Evolutionary conservation across 1,140 invertebrate species (phyloP).

Genomic region (Diorhabda carinulata): DNA sequence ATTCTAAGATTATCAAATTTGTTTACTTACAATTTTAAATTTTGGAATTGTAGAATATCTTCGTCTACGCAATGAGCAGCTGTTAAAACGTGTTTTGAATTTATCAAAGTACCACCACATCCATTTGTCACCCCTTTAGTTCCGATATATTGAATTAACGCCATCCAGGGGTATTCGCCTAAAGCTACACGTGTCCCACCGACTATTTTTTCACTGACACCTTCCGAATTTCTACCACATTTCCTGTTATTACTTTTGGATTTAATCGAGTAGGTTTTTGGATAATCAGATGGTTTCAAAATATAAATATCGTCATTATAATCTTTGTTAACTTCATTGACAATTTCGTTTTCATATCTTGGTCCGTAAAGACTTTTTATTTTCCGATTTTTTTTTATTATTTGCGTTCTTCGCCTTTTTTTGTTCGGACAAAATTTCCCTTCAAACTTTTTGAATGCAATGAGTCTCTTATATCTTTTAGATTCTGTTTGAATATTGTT

Average conservation of each 20-base stretch:
- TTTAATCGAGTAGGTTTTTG: neutral
- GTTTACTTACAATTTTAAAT: slow-evolving; percentile 7
- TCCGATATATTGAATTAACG: slow-evolving; percentile 51
- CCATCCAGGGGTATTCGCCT: slow-evolving; percentile 56
- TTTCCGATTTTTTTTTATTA: too few species aligned
- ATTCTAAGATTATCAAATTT: neutral
- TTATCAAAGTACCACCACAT: slow-evolving; percentile 62
- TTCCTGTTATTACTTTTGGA: neutral
- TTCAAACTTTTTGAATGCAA: too few species aligned
- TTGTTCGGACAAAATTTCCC: too few species aligned
- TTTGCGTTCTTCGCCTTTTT: too few species aligned
- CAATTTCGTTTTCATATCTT: neutral
- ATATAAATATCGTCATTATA: neutral
- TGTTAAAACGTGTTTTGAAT: slow-evolving; percentile 61
- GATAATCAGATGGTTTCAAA: neutral
- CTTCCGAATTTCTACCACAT: neutral
- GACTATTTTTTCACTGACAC: slow-evolving; percentile 29
- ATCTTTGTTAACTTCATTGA: neutral
- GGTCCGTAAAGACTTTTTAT: neutral
- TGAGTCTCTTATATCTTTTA: too few species aligned
- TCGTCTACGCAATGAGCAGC: slow-evolving; percentile 62
- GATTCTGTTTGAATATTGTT: too few species aligned
- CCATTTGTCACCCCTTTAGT: slow-evolving; percentile 22
- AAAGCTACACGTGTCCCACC: slow-evolving; percentile 46
- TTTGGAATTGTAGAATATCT: slow-evolving; percentile 18